These are phyloP conservation scores for Trididemnum nubilum DNA, from an alignment of 23 tunicate genomes.

Conservation along the genomic window DNA sequence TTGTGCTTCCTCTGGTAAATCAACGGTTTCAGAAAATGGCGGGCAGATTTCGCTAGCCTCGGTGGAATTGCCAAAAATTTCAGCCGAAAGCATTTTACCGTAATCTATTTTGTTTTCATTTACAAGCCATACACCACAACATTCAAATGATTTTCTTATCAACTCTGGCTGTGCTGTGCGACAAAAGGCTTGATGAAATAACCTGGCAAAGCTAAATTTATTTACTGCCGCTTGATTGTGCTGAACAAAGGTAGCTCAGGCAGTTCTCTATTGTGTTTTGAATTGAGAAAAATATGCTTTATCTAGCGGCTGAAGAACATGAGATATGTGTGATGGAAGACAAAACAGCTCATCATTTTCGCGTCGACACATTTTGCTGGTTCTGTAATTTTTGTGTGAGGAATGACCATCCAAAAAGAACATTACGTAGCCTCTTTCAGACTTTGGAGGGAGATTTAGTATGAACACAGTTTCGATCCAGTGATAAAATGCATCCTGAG, in stretches of 20 bases:
- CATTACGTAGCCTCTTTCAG: no score
- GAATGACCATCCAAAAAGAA: no score
- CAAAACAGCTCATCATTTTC: not conserved
- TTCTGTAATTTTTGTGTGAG: no score
- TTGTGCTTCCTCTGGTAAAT: not conserved
- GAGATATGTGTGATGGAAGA: not conserved
- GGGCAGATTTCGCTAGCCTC: not conserved
- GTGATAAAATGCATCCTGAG: not conserved
- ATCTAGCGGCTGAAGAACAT: conserved; percentile 1
- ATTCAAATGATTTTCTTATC: not conserved
- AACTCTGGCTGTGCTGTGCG: not conserved
- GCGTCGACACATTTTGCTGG: no score
- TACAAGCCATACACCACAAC: not conserved
- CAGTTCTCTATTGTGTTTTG: not conserved
- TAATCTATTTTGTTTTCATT: not conserved
- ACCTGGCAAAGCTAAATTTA: not conserved
- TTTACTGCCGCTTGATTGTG: not conserved
- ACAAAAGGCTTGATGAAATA: not conserved
- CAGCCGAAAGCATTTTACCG: not conserved
- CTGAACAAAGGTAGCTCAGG: not conserved
- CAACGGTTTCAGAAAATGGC: not conserved
- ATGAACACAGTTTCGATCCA: not conserved
- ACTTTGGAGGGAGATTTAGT: not conserved
- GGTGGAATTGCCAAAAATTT: not conserved
- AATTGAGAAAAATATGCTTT: not conserved